Conservation (phyloP, 2,797 vertebrate genomes). For the Helarctos malayanus region DNA sequence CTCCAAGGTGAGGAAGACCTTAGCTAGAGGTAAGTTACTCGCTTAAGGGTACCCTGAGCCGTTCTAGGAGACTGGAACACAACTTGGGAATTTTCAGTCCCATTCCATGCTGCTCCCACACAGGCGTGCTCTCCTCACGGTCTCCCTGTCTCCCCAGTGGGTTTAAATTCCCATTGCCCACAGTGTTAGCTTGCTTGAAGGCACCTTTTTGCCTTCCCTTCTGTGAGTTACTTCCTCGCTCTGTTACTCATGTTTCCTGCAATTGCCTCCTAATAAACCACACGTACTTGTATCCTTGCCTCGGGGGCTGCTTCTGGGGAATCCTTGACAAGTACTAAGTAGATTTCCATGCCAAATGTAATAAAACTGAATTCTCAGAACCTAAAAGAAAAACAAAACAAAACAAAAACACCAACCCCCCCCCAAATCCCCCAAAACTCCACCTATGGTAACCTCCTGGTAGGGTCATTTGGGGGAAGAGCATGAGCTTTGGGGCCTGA, state of each 20-base stretch:
- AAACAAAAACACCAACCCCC: background rate
- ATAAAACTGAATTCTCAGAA: slow-evolving; percentile 51
- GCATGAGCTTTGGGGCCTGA: background rate
- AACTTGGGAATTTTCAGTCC: background rate
- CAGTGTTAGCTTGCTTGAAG: background rate
- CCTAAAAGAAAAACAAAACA: slow-evolving; percentile 35
- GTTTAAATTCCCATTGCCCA: background rate
- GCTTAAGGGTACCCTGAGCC: background rate
- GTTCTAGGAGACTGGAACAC: background rate
- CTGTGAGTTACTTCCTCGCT: background rate
- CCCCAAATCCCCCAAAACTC: background rate
- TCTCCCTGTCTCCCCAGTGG: background rate
- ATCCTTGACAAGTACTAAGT: background rate
- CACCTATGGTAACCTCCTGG: background rate
- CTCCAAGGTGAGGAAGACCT: background rate
- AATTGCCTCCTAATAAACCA: slow-evolving; percentile 8
- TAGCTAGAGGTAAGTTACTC: background rate
- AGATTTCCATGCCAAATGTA: slow-evolving; percentile 54
- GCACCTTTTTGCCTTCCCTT: background rate
- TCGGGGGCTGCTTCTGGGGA: slow-evolving; percentile 53
- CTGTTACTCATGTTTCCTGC: slow-evolving; percentile 34
- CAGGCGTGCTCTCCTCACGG: background rate
- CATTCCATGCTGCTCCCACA: background rate
- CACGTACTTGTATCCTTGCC: slow-evolving; percentile 34
- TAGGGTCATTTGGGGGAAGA: background rate